These are phyloP conservation scores for Piezodorus guildinii DNA, from an alignment of 1,140 invertebrate species.

Conservation along the genomic window DNA sequence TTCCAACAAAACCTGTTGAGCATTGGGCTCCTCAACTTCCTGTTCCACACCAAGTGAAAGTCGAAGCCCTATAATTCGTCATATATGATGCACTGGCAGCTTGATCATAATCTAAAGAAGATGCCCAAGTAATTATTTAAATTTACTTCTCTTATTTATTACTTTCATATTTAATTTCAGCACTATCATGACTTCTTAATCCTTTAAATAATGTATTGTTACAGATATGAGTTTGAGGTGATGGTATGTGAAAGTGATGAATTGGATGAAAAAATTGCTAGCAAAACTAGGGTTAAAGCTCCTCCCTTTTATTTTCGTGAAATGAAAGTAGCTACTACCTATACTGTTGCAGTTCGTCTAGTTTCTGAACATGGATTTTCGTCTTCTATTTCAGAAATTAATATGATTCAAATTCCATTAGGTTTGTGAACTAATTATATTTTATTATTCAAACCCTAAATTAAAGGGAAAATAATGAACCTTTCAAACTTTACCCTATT, in stretches of 20 bases:
- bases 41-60: constrained; percentile 50
- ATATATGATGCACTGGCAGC: constrained; percentile 49
- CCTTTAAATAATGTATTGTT: constrained; percentile 21
- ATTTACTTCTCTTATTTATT: not conserved
- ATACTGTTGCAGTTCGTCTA: constrained; percentile 51
- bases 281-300: constrained; percentile 35
- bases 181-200: too few relatives aligned
- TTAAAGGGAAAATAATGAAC: too few relatives aligned
- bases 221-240: constrained; percentile 49
- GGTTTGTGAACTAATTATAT: too few relatives aligned
- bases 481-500: too few relatives aligned
- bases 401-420: constrained; percentile 37
- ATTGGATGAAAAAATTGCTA: constrained; percentile 41
- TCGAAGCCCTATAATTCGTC: constrained; percentile 43
- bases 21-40: constrained; percentile 45
- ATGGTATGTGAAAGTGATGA: constrained; percentile 44
- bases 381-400: constrained; percentile 49
- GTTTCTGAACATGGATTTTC: constrained; percentile 49
- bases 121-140: constrained; percentile 17
- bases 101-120: not conserved
- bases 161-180: too few relatives aligned
- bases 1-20: constrained; percentile 28
- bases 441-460: too few relatives aligned
- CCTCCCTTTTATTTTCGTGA: constrained; percentile 47
- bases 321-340: constrained; percentile 37